These are phyloP conservation scores for Megaustenia siamemsis DNA, from an alignment of 2,888 invertebrate genomes.

Conservation along the genomic window DNA sequence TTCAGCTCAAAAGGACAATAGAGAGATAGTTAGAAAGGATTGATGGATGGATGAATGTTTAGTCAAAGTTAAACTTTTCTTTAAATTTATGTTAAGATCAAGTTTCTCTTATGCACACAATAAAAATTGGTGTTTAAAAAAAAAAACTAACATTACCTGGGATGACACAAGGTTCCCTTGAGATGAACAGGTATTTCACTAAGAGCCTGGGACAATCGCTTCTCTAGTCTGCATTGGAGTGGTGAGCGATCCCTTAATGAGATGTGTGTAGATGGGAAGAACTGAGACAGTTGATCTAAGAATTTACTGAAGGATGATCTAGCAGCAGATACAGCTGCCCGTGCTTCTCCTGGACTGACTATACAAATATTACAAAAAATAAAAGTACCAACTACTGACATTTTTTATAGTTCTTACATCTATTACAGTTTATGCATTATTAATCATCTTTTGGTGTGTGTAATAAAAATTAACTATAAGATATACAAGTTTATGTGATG, in stretches of 20 bases:
- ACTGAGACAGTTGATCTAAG: constrained; percentile 69
- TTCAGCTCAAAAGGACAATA: too few relatives aligned
- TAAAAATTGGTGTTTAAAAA: too few relatives aligned
- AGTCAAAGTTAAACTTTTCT: too few relatives aligned
- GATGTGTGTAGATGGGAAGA: constrained; percentile 68
- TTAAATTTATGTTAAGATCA: too few relatives aligned
- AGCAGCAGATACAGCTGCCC: constrained; percentile 71
- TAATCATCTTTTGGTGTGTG: too few relatives aligned
- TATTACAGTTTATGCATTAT: too few relatives aligned
- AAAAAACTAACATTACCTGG: constrained; percentile 62
- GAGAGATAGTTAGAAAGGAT: too few relatives aligned
- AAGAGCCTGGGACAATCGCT: constrained; percentile 67
- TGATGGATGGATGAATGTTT: too few relatives aligned
- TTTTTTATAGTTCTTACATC: too few relatives aligned
- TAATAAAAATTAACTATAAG: too few relatives aligned
- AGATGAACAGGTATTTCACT: constrained; percentile 60
- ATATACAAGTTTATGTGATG: too few relatives aligned
- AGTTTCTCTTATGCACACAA: too few relatives aligned
- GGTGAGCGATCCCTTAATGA: constrained; percentile 69
- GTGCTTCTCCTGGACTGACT: constrained; percentile 66
- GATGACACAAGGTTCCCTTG: constrained; percentile 64
- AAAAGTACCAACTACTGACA: background rate
- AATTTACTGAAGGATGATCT: constrained; percentile 72
- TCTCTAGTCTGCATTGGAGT: constrained; percentile 65
- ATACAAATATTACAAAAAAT: constrained; percentile 31